phyloP scores from a whole-genome alignment of 2,797 vertebrate species.

The Myotis planiceps region DNA sequence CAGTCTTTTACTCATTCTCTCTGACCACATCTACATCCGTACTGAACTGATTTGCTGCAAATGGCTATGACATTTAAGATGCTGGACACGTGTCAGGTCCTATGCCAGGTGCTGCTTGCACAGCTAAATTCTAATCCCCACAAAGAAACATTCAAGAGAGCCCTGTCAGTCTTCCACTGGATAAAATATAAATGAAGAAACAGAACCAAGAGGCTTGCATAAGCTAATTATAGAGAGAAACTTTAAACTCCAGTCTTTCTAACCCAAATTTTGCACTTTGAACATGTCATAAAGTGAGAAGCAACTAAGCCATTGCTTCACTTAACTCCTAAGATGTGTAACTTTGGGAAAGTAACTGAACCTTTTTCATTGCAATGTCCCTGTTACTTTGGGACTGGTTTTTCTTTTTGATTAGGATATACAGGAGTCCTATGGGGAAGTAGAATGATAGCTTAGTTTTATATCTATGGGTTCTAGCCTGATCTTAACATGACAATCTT shows the following conservation, averaged over 20 bases:
- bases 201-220: neutral
- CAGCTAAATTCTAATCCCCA: neutral
- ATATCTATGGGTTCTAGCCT: neutral
- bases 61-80: neutral
- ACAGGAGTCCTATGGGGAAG: neutral
- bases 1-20: neutral
- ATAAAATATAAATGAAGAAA: neutral
- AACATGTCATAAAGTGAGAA: neutral
- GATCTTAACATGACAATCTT: neutral
- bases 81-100: neutral
- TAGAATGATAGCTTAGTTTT: neutral
- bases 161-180: neutral
- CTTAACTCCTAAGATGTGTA: neutral
- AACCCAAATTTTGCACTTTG: neutral
- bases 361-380: neutral
- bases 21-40: neutral
- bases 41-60: neutral
- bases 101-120: neutral
- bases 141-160: neutral
- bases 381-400: neutral
- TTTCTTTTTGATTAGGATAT: neutral
- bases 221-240: neutral
- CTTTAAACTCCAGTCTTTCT: neutral
- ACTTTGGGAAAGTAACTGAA: slow-evolving; percentile 1
- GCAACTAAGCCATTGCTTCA: neutral